Conservation (phyloP, 2,888 invertebrate genomes). For the Rhaphigaster nebulosa region DNA sequence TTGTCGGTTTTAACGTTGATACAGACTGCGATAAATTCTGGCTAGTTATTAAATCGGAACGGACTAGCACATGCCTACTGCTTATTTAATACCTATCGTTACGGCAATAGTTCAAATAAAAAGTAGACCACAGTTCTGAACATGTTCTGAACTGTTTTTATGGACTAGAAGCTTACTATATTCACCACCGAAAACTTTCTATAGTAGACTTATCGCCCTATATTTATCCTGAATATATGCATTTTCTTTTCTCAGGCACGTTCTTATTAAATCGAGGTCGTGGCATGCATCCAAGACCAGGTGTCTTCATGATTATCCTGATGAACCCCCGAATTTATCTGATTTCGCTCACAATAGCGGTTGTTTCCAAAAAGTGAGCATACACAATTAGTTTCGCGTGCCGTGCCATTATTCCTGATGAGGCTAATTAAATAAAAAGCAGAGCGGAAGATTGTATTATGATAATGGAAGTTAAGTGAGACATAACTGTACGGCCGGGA, state of each 20-base stretch:
- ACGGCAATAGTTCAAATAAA: too few relatives aligned
- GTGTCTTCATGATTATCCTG: not conserved
- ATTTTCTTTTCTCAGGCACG: not conserved
- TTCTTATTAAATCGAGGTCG: constrained; percentile 10
- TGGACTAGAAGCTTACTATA: not conserved
- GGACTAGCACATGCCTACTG: too few relatives aligned
- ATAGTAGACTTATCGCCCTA: not conserved
- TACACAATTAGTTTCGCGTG: constrained; percentile 32
- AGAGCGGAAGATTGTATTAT: constrained; percentile 44
- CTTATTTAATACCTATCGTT: too few relatives aligned
- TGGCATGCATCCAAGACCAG: constrained; percentile 6
- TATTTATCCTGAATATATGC: not conserved
- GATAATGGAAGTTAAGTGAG: constrained; percentile 48
- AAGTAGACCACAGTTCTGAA: too few relatives aligned
- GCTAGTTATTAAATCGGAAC: too few relatives aligned
- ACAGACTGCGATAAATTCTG: too few relatives aligned
- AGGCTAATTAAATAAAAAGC: constrained; percentile 41
- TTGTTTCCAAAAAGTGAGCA: constrained; percentile 33
- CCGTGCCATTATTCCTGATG: constrained; percentile 26
- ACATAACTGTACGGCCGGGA: constrained; percentile 17
- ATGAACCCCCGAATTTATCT: constrained; percentile 22
- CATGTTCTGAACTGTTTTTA: too few relatives aligned
- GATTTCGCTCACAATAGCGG: constrained; percentile 20
- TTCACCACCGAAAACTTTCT: not conserved
- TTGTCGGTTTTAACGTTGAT: too few relatives aligned